Evolutionary conservation across 2,797 vertebrate species (phyloP).

Genomic region (Sebastes flavidus): DNA sequence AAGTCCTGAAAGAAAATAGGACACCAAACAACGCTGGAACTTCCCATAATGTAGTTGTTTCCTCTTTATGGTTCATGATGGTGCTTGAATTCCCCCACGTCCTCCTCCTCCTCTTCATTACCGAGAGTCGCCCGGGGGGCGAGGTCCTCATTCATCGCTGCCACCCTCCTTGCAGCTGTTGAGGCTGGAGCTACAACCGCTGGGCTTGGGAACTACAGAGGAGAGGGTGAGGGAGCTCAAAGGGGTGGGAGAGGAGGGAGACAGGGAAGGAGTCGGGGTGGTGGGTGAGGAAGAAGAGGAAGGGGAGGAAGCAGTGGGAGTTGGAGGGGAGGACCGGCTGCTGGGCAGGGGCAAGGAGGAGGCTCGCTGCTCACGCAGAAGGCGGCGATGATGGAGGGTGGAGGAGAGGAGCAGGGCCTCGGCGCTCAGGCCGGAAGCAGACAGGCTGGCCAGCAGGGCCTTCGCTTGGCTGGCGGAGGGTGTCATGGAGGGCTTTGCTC

Average conservation of each 20-base stretch:
- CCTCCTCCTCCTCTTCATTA: conserved; percentile 49
- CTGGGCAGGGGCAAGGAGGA: conserved; percentile 68
- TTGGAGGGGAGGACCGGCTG: conserved; percentile 58
- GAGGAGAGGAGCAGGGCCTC: conserved; percentile 85
- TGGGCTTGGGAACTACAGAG: conserved; percentile 52
- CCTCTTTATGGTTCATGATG: conserved; percentile 23
- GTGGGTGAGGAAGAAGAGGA: conserved; percentile 63
- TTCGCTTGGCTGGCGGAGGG: conserved; percentile 78
- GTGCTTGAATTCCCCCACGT: conserved; percentile 8
- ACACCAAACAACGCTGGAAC: neutral
- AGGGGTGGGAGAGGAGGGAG: conserved; percentile 65
- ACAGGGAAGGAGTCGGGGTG: conserved; percentile 66
- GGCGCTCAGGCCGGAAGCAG: conserved; percentile 74
- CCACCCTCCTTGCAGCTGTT: conserved; percentile 50
- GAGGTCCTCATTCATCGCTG: conserved; percentile 42
- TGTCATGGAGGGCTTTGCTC: conserved; percentile 60
- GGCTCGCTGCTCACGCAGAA: conserved; percentile 76
- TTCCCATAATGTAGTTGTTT: neutral
- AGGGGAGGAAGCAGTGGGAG: conserved; percentile 49
- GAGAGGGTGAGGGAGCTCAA: conserved; percentile 55
- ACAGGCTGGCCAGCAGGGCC: conserved; percentile 80
- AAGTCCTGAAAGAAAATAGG: conserved; percentile 19
- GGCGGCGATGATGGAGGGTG: conserved; percentile 77
- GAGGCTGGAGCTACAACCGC: conserved; percentile 38
- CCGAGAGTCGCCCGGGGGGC: conserved; percentile 12